Conservation (phyloP, 2,113 vertebrate genomes). For the Neoarius graeffei region DNA sequence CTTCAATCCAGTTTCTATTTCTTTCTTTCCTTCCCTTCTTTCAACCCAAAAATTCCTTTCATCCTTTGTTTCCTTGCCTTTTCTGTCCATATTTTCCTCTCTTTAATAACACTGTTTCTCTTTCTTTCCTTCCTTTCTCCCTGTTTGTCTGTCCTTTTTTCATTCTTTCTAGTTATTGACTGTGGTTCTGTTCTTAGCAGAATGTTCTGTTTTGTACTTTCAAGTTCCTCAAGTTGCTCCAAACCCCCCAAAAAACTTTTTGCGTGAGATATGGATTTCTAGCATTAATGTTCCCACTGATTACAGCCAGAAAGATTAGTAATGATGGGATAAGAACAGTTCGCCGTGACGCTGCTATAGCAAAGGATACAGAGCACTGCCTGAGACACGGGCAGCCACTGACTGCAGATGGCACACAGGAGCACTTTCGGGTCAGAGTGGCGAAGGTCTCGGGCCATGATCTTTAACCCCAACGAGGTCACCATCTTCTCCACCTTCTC, state of each 20-base stretch:
- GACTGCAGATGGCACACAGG: constrained; percentile 89
- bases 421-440: constrained; percentile 93
- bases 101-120: background rate
- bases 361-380: constrained; percentile 92
- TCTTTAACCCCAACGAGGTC: constrained; percentile 83
- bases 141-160: no score
- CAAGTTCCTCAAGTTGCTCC: background rate
- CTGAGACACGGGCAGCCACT: constrained; percentile 91
- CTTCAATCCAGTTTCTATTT: background rate
- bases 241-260: no score
- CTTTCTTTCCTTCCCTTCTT: background rate
- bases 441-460: constrained; percentile 82
- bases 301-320: background rate
- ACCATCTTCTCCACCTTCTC: constrained; percentile 94
- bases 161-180: background rate
- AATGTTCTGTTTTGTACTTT: no score
- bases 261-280: background rate
- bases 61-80: background rate
- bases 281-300: background rate
- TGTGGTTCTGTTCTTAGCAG: no score
- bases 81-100: background rate
- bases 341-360: background rate
- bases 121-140: background rate
- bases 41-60: no score
- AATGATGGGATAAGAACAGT: background rate